Percentiles rank a stretch among this genome's conserved stretches.
These are phyloP conservation scores for Merops nubicus DNA, from an alignment of 2,113 vertebrate species.

Conservation along the genomic window DNA sequence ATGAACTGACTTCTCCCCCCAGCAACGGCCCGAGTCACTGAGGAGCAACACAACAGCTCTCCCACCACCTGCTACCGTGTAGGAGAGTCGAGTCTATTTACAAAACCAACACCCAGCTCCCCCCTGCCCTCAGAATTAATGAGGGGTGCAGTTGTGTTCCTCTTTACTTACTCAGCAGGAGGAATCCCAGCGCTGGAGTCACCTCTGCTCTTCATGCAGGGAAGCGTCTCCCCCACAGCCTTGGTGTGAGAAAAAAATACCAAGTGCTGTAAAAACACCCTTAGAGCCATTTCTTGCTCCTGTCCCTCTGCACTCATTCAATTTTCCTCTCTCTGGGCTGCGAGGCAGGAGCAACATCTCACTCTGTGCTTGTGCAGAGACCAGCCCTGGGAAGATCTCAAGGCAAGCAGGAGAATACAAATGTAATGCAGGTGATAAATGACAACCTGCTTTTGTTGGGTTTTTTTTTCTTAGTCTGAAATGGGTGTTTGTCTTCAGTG, in stretches of 20 bases:
- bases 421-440: not conserved
- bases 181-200: not conserved
- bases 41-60: not conserved
- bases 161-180: not conserved
- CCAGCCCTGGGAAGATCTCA: not conserved
- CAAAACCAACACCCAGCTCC: not conserved
- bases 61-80: not conserved
- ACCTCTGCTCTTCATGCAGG: not conserved
- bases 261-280: not conserved
- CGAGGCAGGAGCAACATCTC: not conserved
- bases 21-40: not conserved
- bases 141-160: not conserved
- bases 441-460: not conserved
- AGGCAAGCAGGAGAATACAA: not conserved
- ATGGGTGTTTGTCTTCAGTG: not conserved
- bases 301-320: accelerated
- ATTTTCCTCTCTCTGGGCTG: not conserved
- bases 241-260: not conserved
- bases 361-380: too few species aligned
- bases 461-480: not conserved
- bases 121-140: not conserved
- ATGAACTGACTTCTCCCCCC: not conserved
- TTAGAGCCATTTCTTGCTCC: not conserved
- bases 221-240: not conserved
- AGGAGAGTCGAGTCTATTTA: not conserved